phyloP scores from a whole-genome alignment of 2,113 vertebrate species.

The cattle (Bos taurus) region DNA sequence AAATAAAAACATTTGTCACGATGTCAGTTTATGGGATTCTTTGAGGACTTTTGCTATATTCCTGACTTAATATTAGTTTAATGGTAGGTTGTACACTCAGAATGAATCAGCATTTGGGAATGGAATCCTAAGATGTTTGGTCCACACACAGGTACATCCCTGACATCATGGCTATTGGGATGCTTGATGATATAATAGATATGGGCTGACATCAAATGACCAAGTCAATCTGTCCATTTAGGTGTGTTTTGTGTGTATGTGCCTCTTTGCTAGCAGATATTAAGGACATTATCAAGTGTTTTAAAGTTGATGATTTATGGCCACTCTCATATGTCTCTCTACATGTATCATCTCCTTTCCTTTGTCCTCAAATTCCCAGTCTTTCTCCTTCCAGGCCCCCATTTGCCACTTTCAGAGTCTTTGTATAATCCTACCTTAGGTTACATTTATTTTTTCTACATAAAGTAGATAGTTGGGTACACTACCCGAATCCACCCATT shows the following conservation, averaged over 20 bases:
- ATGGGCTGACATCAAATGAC: not conserved
- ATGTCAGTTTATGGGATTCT: not conserved
- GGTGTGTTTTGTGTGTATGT: not conserved
- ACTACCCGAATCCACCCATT: not conserved
- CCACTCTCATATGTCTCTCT: not conserved
- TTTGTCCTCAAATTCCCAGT: not conserved
- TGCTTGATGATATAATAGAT: not conserved
- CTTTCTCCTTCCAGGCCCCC: not conserved
- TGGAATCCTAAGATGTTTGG: not conserved
- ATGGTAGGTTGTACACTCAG: not conserved
- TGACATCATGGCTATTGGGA: not conserved
- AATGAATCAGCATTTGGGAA: not conserved
- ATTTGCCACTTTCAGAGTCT: not conserved
- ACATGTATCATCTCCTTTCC: not conserved
- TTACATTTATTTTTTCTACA: not conserved
- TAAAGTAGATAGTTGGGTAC: not conserved
- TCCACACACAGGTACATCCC: not conserved
- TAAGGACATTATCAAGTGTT: not conserved
- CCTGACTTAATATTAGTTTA: not conserved
- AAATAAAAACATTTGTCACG: not conserved
- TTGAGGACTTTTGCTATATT: not conserved
- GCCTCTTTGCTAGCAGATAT: not conserved
- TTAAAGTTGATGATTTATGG: not conserved
- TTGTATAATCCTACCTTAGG: not conserved
- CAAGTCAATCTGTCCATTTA: not conserved